phyloP scores from a whole-genome alignment of 2,888 invertebrate species.

The Cryptocheilus praepositus region DNA sequence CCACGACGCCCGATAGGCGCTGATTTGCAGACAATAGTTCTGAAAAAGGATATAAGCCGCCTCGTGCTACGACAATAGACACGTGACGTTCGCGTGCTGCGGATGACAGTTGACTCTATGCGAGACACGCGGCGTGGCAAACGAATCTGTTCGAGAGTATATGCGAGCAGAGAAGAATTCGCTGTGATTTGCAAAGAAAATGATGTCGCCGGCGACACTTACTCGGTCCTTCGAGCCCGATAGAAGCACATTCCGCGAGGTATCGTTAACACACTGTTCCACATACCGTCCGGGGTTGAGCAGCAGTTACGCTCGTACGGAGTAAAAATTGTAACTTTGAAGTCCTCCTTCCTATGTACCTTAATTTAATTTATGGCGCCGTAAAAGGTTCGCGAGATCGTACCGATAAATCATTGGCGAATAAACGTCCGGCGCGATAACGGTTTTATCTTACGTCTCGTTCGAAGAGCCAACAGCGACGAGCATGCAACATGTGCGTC shows the following conservation, averaged over 20 bases:
- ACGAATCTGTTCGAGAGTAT: conserved; percentile 29
- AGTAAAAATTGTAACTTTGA: conserved; percentile 38
- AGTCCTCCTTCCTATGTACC: conserved; percentile 39
- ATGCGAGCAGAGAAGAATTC: neutral
- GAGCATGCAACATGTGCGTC: neutral
- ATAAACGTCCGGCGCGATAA: conserved; percentile 38
- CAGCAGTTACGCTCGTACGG: neutral
- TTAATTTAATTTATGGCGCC: conserved; percentile 46
- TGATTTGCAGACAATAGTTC: conserved; percentile 61
- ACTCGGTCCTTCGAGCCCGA: no score
- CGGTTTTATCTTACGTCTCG: conserved; percentile 14
- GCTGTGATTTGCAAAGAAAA: no score
- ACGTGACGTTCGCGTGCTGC: conserved; percentile 57
- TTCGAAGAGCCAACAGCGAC: neutral
- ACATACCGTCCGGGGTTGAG: neutral
- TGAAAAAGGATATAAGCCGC: conserved; percentile 48
- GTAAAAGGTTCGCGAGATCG: conserved; percentile 42
- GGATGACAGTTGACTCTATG: conserved; percentile 57
- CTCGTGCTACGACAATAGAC: conserved; percentile 53
- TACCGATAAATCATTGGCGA: conserved; percentile 44
- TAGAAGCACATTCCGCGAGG: no score
- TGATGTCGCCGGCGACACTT: no score
- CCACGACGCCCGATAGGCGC: conserved; percentile 44
- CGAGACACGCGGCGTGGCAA: conserved; percentile 53
- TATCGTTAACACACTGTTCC: neutral